These are phyloP conservation scores for Trinorchestia longiramus DNA, from an alignment of 1,140 invertebrate species.

Conservation along the genomic window DNA sequence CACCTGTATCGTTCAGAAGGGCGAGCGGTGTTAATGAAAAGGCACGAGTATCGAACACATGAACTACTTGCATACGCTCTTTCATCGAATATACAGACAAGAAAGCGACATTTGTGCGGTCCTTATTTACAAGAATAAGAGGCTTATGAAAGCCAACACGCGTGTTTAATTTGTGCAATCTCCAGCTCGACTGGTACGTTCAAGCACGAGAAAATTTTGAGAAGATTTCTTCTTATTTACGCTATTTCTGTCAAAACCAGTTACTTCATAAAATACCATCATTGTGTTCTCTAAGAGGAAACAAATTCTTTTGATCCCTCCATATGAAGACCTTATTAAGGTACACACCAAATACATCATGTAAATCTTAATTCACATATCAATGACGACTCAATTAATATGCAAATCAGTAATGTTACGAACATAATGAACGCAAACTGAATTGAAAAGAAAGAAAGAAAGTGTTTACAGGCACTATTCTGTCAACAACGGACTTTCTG, in stretches of 20 bases:
- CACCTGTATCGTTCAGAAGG: neutral
- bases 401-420: too few species aligned
- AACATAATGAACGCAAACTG: too few species aligned
- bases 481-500: too few species aligned
- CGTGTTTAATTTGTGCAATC: neutral
- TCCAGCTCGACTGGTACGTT: too few species aligned
- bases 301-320: neutral
- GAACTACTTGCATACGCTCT: neutral
- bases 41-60: neutral
- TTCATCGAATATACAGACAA: constrained; percentile 8
- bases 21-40: neutral
- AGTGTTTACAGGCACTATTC: too few species aligned
- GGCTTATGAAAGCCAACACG: neutral
- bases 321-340: neutral
- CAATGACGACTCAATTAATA: too few species aligned
- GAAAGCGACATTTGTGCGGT: neutral
- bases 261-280: neutral
- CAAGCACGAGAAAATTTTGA: too few species aligned
- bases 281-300: neutral
- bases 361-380: too few species aligned
- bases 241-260: too few species aligned
- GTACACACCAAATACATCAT: neutral
- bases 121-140: constrained; percentile 16
- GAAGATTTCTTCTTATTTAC: too few species aligned
- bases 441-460: too few species aligned